Evolutionary conservation across 2,113 vertebrate species (phyloP), one percentile per base, ranked within the genome.

Genomic region (Columba janthina): DNA sequence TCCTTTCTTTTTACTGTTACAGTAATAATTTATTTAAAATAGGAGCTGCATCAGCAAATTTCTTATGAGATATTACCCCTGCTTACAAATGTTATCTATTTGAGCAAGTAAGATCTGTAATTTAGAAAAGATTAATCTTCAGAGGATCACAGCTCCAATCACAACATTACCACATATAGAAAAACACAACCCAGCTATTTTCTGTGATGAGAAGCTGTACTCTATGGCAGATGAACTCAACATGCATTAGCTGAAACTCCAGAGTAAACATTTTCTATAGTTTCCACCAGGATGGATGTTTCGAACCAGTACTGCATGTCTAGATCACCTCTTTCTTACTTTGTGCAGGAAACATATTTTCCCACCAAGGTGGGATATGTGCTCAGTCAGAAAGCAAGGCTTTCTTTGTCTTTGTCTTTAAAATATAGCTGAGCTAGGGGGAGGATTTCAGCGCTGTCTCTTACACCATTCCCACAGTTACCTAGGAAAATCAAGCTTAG

Each of bases 21-120:
- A 1, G 80, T 74, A 86, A 93, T 85, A 19, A 79, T 83, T 89
- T 89, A 42, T 93, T 91, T 93, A 66, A 88, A 93, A 83, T 38
- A 64, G 38, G 51, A 88, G 11, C 46, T 88, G 46, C 15, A 76
- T 80, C 85, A 91, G 40, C 36, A 6, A 3, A 53, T 85, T 82
- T 94, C 20, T 15, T 53, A 6, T 12, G 50, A 84, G 31, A 28
- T 85, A 88, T 76, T 73, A 50, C 11, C 16, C 13, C 28, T 73
- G 50, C 67, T 93, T 83, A 82, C 40, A 94, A 88, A 83, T 61
- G 64, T 62, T 91, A 62, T 75, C 16, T 88, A 11, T 76, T 7
- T 62, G 40, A 62, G 54, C 31, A 65, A 88, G 48, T 24, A 72
- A 85, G 36, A 60, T n/a, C 71, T 82, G 66, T 85, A 82, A 88